Evolutionary conservation across 2,797 vertebrate genomes (phyloP).

Genomic region (Pangasius sanitwongsei): DNA sequence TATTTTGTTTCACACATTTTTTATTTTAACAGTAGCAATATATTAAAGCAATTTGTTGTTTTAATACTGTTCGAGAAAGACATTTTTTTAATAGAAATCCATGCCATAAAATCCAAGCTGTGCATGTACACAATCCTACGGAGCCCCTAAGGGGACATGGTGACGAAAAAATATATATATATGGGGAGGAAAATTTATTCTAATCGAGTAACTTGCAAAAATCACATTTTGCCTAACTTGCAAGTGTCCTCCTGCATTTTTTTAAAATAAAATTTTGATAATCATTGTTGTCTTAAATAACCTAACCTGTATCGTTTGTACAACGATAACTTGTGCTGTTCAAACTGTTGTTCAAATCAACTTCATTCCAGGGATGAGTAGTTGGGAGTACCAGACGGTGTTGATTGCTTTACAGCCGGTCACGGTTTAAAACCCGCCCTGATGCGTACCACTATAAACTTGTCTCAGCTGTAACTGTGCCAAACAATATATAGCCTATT

Average conservation of each 20-base stretch:
- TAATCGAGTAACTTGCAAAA: neutral
- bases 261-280: neutral
- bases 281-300: neutral
- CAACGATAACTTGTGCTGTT: neutral
- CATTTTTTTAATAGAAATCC: neutral
- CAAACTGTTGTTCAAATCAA: neutral
- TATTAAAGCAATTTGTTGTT: no score
- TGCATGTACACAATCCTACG: neutral
- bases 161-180: no score
- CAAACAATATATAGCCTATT: slow-evolving; percentile 1
- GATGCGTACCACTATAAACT: neutral
- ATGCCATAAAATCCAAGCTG: neutral
- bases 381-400: neutral
- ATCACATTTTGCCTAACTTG: neutral
- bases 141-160: no score
- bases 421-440: neutral
- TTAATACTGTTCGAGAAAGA: neutral
- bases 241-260: neutral
- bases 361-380: neutral
- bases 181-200: no score
- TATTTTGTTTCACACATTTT: neutral
- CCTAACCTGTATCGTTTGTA: neutral
- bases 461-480: slow-evolving; percentile 17
- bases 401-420: neutral
- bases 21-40: neutral